A percentile compares a stretch with the other conserved stretches of the same genome.
Conservation (phyloP, 37 sponge, comb jelly and placozoan species). For the Bolinopsis microptera region DNA sequence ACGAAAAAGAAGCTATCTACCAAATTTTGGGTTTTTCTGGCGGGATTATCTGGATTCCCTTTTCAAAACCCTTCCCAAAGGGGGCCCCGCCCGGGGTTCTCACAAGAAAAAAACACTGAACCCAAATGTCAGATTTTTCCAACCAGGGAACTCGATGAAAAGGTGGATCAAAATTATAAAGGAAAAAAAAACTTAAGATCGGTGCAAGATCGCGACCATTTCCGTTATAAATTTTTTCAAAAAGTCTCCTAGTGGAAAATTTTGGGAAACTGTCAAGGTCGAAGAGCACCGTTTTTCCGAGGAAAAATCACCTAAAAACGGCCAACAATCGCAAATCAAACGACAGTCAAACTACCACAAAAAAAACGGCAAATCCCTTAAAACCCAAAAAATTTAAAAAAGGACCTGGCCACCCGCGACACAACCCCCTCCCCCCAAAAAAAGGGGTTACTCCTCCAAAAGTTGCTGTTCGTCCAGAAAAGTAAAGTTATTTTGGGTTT, state of each 20-base stretch:
- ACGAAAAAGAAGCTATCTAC: not conserved
- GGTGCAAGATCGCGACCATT: not conserved
- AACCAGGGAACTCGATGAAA: too few species aligned
- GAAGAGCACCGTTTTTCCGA: not conserved
- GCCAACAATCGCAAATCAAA: not conserved
- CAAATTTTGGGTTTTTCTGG: not conserved
- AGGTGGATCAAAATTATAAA: too few species aligned
- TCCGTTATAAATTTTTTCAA: not conserved
- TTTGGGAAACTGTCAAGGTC: not conserved
- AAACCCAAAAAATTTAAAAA: not conserved
- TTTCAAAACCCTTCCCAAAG: not conserved
- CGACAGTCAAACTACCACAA: not conserved
- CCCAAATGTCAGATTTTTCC: not conserved
- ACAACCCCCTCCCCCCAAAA: not conserved
- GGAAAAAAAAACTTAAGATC: not conserved
- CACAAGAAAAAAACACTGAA: not conserved
- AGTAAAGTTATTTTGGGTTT: not conserved
- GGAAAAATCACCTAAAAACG: not conserved
- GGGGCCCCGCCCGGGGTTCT: not conserved
- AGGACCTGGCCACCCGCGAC: not conserved
- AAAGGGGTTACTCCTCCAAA: not conserved
- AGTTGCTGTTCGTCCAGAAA: not conserved
- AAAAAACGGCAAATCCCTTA: not conserved
- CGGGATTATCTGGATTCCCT: not conserved
- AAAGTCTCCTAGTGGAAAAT: not conserved